Evolutionary conservation across 2,888 invertebrate species (phyloP).

Genomic region (Lapara coniferarum): DNA sequence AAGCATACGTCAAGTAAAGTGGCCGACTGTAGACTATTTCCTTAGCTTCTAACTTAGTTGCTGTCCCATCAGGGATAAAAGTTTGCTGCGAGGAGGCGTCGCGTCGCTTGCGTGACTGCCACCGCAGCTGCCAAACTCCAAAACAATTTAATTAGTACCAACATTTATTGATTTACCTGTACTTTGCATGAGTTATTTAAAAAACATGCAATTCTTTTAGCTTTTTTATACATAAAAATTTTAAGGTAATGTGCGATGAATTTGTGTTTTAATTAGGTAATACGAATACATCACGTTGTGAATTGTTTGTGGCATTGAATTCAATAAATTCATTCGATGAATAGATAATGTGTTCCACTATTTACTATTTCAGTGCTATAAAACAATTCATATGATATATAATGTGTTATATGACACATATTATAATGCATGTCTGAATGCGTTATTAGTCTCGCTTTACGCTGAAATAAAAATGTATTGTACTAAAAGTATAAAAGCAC

Average conservation of each 20-base stretch:
- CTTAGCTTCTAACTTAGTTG: slow-evolving; percentile 52
- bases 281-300: background rate
- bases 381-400: too few relatives aligned
- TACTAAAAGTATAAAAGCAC: background rate
- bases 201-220: background rate
- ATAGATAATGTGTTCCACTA: background rate
- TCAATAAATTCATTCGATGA: background rate
- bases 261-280: background rate
- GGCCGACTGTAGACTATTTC: slow-evolving; percentile 44
- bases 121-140: slow-evolving; percentile 58
- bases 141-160: slow-evolving; percentile 70
- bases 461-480: background rate
- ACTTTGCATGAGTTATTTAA: slow-evolving; percentile 19
- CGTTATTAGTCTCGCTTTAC: background rate
- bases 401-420: too few relatives aligned
- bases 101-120: slow-evolving; percentile 49
- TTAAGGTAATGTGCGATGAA: background rate
- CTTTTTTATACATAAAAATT: background rate
- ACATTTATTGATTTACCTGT: slow-evolving; percentile 49
- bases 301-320: background rate
- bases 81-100: slow-evolving; percentile 55
- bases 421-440: too few relatives aligned
- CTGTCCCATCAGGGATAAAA: slow-evolving; percentile 58
- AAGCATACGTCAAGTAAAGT: slow-evolving; percentile 42
- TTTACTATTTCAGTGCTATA: too few relatives aligned